Percentiles rank a stretch among this genome's conserved stretches.
Evolutionary conservation across 2,113 vertebrate genomes (phyloP).

Genomic region (Serinus canaria): DNA sequence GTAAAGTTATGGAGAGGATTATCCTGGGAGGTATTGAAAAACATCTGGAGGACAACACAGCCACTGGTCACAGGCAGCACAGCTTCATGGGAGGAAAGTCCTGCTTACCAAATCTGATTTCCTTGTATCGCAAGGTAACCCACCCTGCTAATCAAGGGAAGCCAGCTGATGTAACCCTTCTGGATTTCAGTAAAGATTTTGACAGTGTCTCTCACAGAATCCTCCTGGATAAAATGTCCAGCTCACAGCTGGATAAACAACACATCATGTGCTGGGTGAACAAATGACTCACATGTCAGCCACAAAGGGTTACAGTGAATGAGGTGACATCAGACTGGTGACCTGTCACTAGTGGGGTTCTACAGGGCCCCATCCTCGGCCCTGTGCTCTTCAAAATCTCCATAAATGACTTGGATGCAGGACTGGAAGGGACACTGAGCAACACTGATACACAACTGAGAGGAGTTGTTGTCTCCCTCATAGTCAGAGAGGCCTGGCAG

Average conservation of each 20-base stretch:
- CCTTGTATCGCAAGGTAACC: neutral
- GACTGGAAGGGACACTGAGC: neutral
- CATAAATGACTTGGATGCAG: neutral
- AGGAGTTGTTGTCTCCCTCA: fast-evolving
- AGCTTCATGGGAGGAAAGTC: neutral
- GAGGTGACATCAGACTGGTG: neutral
- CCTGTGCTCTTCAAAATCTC: neutral
- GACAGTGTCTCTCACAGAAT: neutral
- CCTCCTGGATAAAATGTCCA: neutral
- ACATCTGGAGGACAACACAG: neutral
- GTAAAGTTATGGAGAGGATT: neutral
- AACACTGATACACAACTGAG: neutral
- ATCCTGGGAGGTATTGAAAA: neutral
- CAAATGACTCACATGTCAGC: fast-evolving
- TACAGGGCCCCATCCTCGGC: fast-evolving
- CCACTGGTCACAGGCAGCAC: neutral
- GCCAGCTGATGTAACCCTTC: neutral
- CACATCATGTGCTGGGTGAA: neutral
- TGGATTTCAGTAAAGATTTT: neutral
- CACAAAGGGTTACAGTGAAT: neutral
- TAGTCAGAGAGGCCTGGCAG: neutral
- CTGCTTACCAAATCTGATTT: neutral
- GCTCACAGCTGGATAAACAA: neutral
- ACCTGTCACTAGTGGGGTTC: neutral
- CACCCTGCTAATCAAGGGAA: neutral